These are phyloP conservation scores for Gymnocheta viridis DNA, from an alignment of 2,888 invertebrate species.

Conservation along the genomic window DNA sequence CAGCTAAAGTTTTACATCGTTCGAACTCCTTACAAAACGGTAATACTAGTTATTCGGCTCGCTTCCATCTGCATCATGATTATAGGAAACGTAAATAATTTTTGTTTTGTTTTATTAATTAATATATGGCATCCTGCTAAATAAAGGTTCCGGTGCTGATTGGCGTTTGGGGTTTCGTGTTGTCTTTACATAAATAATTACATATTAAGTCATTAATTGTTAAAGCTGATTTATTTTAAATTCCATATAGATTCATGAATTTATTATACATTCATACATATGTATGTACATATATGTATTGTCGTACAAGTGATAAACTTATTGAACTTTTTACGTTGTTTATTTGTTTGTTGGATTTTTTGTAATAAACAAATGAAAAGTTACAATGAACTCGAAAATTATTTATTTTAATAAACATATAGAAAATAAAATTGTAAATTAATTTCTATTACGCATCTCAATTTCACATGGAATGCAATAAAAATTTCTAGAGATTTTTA, in stretches of 20 bases:
- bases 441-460: too few species aligned
- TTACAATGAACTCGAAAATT: slow-evolving; percentile 9
- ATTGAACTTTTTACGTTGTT: slow-evolving; percentile 40
- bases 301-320: slow-evolving; percentile 38
- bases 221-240: background rate
- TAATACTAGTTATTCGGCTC: slow-evolving; percentile 80
- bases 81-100: slow-evolving; percentile 75
- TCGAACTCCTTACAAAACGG: slow-evolving; percentile 76
- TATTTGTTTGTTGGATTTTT: slow-evolving; percentile 14
- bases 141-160: slow-evolving; percentile 75
- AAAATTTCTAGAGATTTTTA: too few species aligned
- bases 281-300: background rate
- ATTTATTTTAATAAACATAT: background rate
- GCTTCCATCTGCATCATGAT: slow-evolving; percentile 80
- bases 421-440: background rate
- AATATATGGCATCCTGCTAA: slow-evolving; percentile 23
- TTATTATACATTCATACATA: background rate
- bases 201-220: background rate
- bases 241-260: background rate
- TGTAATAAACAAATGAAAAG: slow-evolving; percentile 9
- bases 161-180: slow-evolving; percentile 77
- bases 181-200: slow-evolving; percentile 72
- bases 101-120: slow-evolving; percentile 37
- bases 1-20: slow-evolving; percentile 79
- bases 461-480: too few species aligned